Base-by-base conservation (phyloP, 2,888 invertebrate species). In the Cryptops parisi region DNA sequence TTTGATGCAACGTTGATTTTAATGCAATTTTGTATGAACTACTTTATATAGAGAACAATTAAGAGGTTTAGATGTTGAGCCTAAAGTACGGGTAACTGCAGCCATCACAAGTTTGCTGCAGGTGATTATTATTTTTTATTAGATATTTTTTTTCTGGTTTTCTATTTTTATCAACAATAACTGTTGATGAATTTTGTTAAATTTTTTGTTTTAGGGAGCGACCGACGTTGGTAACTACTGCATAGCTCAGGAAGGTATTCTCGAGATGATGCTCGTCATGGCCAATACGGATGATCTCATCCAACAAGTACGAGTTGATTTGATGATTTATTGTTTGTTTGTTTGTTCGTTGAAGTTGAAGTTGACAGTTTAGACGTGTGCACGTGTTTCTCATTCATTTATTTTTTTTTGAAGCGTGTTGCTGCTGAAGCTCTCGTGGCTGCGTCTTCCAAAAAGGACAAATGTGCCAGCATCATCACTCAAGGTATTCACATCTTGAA, bases 341-440 rank as follows among this genome's bases (percentile, higher is more conserved):
- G n/a, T n/a, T n/a, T n/a, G n/a, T n/a, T n/a, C n/a, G n/a, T n/a
- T n/a, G n/a, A n/a, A n/a, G n/a, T n/a, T n/a, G n/a, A 33, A 33
- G 33, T 33, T 6, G 33, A 33, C 33, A 33, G 15, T 33, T 33
- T 33, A 33, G 6, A 33, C 15, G 6, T 33, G 15, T 33, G 33
- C 15, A 33, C 15, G 33, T 33, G 15, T 33, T 33, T 33, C n/a
- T n/a, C n/a, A 41, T 41, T 33, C 9, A 33, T 12, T 12, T 33
- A 33, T 12, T 25, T 48, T 5, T 17, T 21, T 38, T 48, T 33
- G 27, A 84, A 97, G 73, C 84, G 84, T 70, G 84, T 96, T 15
- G 88, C 98, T 0, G 91, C 91, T 64, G 98, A 98, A 70, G 93
- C 97, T 62, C 81, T 99, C 46, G 87, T 97, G 56, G 90, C 93